These are phyloP conservation scores for Standfussiana lucernea DNA, from an alignment of 2,888 invertebrate genomes.

Conservation along the genomic window DNA sequence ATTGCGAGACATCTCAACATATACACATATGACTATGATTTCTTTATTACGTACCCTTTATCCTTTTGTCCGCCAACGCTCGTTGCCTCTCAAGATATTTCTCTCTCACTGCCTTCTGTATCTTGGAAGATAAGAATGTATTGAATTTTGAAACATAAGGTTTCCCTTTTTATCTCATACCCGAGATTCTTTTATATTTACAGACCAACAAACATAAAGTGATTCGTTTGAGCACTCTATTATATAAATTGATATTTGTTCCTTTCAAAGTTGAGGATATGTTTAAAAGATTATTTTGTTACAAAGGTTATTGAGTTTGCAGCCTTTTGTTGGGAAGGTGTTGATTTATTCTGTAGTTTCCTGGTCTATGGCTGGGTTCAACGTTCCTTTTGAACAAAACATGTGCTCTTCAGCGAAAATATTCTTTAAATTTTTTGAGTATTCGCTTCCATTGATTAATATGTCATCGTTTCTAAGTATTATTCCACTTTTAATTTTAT, in stretches of 20 bases:
- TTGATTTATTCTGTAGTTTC: slow-evolving; percentile 29
- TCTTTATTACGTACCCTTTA: slow-evolving; percentile 84
- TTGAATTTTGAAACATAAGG: slow-evolving; percentile 87
- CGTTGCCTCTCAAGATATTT: slow-evolving; percentile 78
- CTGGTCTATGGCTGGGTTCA: background rate
- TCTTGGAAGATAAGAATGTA: slow-evolving; percentile 83
- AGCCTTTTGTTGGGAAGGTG: slow-evolving; percentile 48
- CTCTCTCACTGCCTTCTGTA: slow-evolving; percentile 77
- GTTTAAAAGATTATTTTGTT: slow-evolving; percentile 69
- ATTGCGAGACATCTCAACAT: slow-evolving; percentile 76
- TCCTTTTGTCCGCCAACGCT: slow-evolving; percentile 80
- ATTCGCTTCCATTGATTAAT: background rate
- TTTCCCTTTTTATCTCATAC: slow-evolving; percentile 81
- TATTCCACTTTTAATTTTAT: background rate
- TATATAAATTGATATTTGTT: slow-evolving; percentile 81
- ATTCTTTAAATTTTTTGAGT: slow-evolving; percentile 12
- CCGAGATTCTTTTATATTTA: slow-evolving; percentile 78
- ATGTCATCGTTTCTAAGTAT: background rate
- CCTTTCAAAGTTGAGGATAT: slow-evolving; percentile 67
- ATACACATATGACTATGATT: slow-evolving; percentile 79
- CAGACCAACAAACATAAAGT: slow-evolving; percentile 76
- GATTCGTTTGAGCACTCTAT: slow-evolving; percentile 78
- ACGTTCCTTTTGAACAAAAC: slow-evolving; percentile 3
- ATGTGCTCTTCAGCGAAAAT: background rate
- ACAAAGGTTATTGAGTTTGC: slow-evolving; percentile 61